These are phyloP conservation scores for Poecilia wingei DNA, from an alignment of 2,797 vertebrate genomes.

Conservation along the genomic window DNA sequence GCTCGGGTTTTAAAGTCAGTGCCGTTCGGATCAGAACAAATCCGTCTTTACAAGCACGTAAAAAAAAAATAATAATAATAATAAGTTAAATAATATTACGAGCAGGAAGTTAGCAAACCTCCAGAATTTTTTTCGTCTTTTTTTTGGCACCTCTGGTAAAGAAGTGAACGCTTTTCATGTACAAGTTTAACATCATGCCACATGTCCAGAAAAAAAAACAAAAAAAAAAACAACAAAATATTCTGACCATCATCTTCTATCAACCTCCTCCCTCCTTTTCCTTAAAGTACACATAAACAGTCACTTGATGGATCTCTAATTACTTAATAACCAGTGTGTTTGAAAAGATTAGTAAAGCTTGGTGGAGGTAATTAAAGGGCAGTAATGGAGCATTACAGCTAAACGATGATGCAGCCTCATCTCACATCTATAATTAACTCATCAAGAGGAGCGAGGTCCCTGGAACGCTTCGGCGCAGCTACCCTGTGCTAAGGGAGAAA, in stretches of 20 bases:
- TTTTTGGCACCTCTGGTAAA: not conserved
- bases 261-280: not conserved
- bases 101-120: not conserved
- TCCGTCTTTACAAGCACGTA: not conserved
- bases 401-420: constrained; percentile 54
- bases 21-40: not conserved
- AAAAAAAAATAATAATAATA: too few species aligned
- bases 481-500: constrained; percentile 31
- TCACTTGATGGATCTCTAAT: constrained; percentile 43
- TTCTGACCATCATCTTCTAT: not conserved
- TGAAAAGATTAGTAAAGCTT: constrained; percentile 53
- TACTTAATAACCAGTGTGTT: constrained; percentile 58
- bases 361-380: constrained; percentile 64
- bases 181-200: not conserved
- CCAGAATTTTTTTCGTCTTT: too few species aligned
- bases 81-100: not conserved
- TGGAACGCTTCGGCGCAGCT: constrained; percentile 40
- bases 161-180: too few species aligned
- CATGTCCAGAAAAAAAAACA: not conserved
- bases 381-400: constrained; percentile 54
- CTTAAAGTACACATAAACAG: constrained; percentile 18
- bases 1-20: not conserved
- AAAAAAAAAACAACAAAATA: not conserved
- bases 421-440: constrained; percentile 70
- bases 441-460: constrained; percentile 49